A percentile compares a stretch with the other conserved stretches of the same genome.
These are phyloP conservation scores for Steatornis caripensis DNA, from an alignment of 2,113 vertebrate genomes.

Conservation along the genomic window DNA sequence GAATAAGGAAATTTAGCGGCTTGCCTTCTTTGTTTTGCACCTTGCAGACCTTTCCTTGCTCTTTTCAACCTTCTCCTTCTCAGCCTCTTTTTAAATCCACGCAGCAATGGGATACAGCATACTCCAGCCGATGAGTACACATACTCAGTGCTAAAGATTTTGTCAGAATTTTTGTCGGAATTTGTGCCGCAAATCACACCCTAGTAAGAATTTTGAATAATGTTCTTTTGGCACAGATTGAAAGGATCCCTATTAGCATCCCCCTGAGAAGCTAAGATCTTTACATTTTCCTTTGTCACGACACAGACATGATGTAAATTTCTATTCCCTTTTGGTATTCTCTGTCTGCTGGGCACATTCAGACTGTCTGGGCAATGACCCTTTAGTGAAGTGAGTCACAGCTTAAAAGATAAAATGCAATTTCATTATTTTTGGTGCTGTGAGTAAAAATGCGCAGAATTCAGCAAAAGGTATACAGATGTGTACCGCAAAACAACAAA, in stretches of 20 bases:
- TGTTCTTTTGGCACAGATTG: not conserved
- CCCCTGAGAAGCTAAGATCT: not conserved
- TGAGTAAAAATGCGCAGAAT: not conserved
- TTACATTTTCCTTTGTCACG: not conserved
- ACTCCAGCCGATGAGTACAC: not conserved
- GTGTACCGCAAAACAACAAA: not conserved
- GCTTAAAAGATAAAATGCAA: conserved; percentile 29
- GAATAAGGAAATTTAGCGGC: not conserved
- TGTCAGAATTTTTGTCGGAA: too few relatives aligned
- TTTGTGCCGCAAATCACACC: not conserved
- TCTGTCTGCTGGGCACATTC: conserved; percentile 16
- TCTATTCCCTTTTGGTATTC: not conserved
- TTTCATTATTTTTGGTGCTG: conserved; percentile 18
- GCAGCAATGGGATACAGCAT: not conserved
- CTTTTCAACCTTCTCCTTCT: not conserved
- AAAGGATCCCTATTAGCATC: not conserved
- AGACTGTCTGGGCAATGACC: conserved; percentile 40
- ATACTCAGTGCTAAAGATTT: not conserved
- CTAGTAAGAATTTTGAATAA: not conserved
- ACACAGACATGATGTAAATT: conserved; percentile 31
- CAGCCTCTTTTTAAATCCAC: not conserved
- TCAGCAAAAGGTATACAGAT: not conserved
- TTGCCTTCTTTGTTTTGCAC: not conserved
- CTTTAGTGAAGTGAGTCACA: conserved; percentile 36
- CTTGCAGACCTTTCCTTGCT: not conserved